Evolutionary conservation across 2,797 vertebrate genomes (phyloP).

Genomic region (Anas bernieri): DNA sequence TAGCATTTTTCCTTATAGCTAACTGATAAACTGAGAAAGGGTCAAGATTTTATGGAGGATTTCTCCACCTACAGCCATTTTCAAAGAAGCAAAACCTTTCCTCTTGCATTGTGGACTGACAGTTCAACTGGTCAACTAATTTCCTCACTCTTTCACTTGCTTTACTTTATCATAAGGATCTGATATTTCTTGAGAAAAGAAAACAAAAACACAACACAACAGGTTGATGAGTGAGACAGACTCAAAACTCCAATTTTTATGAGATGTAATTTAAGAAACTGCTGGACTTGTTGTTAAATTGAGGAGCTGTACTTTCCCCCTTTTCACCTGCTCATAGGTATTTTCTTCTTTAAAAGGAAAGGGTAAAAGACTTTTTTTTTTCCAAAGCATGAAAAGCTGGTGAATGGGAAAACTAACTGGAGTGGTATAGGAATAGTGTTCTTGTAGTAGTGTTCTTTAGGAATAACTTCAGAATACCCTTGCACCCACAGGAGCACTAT

Average conservation of each 20-base stretch:
- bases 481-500: not conserved
- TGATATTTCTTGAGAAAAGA: not conserved
- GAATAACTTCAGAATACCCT: not conserved
- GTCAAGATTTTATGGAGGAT: not conserved
- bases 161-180: not conserved
- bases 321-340: not conserved
- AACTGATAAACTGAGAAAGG: not conserved
- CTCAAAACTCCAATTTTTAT: not conserved
- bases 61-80: not conserved
- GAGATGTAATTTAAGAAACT: not conserved
- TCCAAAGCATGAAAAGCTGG: not conserved
- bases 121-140: not conserved
- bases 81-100: not conserved
- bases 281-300: not conserved
- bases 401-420: not conserved
- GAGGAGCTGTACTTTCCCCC: not conserved
- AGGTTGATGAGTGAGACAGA: not conserved
- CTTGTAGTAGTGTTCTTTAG: not conserved
- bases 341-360: not conserved
- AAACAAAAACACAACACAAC: not conserved
- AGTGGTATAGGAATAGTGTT: not conserved
- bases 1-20: not conserved
- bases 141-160: not conserved
- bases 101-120: not conserved
- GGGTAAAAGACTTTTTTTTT: not conserved